phyloP scores from a whole-genome alignment of 2,797 vertebrate species.

The Sternarchorhynchus goeldii region DNA sequence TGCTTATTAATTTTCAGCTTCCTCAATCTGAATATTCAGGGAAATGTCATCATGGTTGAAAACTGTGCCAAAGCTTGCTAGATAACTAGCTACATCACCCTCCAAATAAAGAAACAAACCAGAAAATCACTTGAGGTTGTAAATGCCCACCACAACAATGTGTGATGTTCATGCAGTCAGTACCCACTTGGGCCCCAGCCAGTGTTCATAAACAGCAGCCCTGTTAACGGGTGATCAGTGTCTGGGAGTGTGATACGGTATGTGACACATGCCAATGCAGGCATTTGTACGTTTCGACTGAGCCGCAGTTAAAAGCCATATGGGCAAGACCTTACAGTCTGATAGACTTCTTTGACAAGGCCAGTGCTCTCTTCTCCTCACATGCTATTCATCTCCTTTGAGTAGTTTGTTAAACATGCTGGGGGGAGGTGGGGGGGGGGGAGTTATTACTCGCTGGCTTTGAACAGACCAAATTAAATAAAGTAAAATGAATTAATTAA shows the following conservation, averaged over 20 bases:
- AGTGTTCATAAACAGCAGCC: constrained; percentile 14
- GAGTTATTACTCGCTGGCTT: neutral
- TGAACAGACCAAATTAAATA: no score
- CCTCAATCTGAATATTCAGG: neutral
- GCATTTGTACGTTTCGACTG: neutral
- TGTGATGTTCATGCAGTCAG: neutral
- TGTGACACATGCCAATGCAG: constrained; percentile 9
- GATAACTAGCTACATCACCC: constrained; percentile 20
- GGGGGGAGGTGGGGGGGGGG: no score
- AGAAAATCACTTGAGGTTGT: constrained; percentile 1
- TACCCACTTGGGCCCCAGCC: constrained; percentile 10
- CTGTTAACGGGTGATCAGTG: constrained; percentile 9
- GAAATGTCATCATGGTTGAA: neutral
- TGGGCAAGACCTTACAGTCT: neutral
- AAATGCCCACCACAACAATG: neutral
- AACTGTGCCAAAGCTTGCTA: constrained; percentile 1
- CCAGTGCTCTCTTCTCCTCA: no score
- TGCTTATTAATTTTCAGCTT: constrained; percentile 15
- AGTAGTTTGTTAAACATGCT: neutral
- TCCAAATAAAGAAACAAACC: neutral
- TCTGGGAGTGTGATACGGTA: constrained; percentile 20
- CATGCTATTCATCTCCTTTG: no score
- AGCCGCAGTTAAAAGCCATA: neutral
- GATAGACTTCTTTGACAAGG: no score
- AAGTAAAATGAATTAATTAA: no score